Conservation (phyloP, 2,888 invertebrate species). For the Lacanobia wlatinum region DNA sequence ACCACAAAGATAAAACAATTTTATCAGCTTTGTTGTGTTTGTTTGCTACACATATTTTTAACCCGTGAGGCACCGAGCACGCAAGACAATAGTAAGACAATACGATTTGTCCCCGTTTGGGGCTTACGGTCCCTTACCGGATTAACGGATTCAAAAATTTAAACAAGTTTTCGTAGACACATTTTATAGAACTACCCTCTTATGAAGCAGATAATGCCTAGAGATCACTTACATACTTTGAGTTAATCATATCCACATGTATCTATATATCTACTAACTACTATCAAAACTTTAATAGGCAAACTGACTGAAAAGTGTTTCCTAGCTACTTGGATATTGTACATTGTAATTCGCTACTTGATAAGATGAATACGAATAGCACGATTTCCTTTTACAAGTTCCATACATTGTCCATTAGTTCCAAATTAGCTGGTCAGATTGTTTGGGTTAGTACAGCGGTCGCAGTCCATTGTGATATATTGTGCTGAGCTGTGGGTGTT, state of each 20-base stretch:
- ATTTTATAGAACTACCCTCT: not conserved
- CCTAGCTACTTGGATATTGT: not conserved
- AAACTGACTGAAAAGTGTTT: not conserved
- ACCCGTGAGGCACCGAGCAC: too few species aligned
- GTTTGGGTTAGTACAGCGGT: slow-evolving; percentile 9
- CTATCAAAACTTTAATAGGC: not conserved
- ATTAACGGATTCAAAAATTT: too few species aligned
- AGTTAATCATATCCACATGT: not conserved
- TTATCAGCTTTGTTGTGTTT: not conserved
- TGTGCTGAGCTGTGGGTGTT: slow-evolving; percentile 9
- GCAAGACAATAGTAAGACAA: too few species aligned
- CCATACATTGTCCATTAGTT: not conserved
- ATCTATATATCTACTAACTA: too few species aligned
- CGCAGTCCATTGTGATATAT: slow-evolving; percentile 29
- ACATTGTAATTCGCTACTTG: not conserved
- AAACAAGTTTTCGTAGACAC: too few species aligned
- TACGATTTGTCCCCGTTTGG: too few species aligned
- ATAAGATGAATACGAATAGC: not conserved
- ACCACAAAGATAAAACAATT: not conserved
- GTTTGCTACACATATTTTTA: too few species aligned
- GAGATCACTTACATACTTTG: not conserved
- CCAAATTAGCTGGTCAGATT: slow-evolving; percentile 16
- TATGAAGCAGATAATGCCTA: slow-evolving; percentile 1
- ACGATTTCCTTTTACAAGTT: slow-evolving; percentile 9
- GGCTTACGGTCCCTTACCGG: too few species aligned